Base-by-base conservation (phyloP, 1,140 invertebrate genomes). In the Ostrea edulis region DNA sequence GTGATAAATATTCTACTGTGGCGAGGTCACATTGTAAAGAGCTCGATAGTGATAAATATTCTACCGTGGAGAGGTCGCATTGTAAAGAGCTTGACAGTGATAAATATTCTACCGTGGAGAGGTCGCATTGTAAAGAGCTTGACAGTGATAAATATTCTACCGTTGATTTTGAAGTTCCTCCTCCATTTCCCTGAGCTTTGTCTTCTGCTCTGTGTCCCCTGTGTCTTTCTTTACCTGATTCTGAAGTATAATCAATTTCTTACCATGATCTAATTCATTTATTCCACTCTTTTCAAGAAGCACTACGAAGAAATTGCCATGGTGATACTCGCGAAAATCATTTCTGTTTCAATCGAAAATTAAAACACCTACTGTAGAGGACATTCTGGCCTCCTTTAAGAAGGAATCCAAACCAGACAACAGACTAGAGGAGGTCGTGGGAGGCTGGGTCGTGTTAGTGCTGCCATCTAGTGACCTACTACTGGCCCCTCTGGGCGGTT, bases 371-470 rank as follows among this genome's bases (percentile, higher is more conserved):
- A 93, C 93, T 90, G 93, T 91, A 44, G 90, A 90, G n/a, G 90
- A 91, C 85, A 88, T 89, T 22, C 92, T 87, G 29, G 92, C 92
- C 44, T 92, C 91, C 87, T 93, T 94, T 9, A 94, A 89, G 84
- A 94, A 94, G 25, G 90, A 88, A 85, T 94, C 92, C 4, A 94
- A 87, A 11, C 91, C 92, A 14, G 20, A 84, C 85, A 58, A 82
- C 25, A 83, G 17, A 25, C 82, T 87, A 58, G n/a, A 77, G 20
- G 25, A 14, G 14, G 12, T 25, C 4, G 25, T 14, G 8, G 9
- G 22, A 29, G 68, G 14, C 25, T 71, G 68, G 53, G 22, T 0
- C 35, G 62, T 65, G n/a, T 29, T 86, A 20, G 44, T 14, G 9
- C 22, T 9, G 51, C 51, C 25, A 22, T 51, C 51, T 35, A 81